Evolutionary conservation across 2,888 invertebrate species (phyloP), one percentile per base, ranked within the genome.

Genomic region (Diplolepis rosae): DNA sequence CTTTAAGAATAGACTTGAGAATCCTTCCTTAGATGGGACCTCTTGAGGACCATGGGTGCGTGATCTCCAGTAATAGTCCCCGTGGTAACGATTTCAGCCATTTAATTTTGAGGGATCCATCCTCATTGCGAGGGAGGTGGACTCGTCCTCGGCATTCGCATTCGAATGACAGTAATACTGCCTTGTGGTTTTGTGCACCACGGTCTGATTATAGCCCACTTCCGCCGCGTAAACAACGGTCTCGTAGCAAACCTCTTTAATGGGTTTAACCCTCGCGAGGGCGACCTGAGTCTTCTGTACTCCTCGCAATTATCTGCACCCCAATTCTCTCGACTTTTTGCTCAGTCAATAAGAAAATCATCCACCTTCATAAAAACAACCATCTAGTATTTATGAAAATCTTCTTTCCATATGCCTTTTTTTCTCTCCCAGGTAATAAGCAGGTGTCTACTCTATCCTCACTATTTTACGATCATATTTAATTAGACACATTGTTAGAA

Each of bases 111-210:
- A 75, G 69, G 69, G 70, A 72, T 73, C 68, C 76, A 75, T 76
- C 76, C 77, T 70, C 79, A 74, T 75, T 80, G 84, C 83, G 80
- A 83, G 82, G 80, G 83, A 82, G 80, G 80, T 75, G 72, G 74
- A 77, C 52, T 70, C 67, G 69, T 69, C 28, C 56, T 70, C 66
- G 76, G 79, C 78, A 76, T 74, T 81, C 77, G 78, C 65, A 61
- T 79, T 78, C 78, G 85, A 87, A 87, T 87, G 86, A 87, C 86
- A 86, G 85, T 86, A 86, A 87, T 87, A 87, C 74, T 82, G 82
- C 74, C 82, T 84, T 84, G 86, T 75, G 86, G 86, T 85, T 86
- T 86, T 84, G 83, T 84, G 80, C 83, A 84, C 83, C 84, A 77
- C 74, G 78, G 81, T 70, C 83, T 87, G 87, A 87, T 86, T 87